These are phyloP conservation scores for Neopelma chrysocephalum DNA, from an alignment of 2,797 vertebrate species.

Conservation along the genomic window DNA sequence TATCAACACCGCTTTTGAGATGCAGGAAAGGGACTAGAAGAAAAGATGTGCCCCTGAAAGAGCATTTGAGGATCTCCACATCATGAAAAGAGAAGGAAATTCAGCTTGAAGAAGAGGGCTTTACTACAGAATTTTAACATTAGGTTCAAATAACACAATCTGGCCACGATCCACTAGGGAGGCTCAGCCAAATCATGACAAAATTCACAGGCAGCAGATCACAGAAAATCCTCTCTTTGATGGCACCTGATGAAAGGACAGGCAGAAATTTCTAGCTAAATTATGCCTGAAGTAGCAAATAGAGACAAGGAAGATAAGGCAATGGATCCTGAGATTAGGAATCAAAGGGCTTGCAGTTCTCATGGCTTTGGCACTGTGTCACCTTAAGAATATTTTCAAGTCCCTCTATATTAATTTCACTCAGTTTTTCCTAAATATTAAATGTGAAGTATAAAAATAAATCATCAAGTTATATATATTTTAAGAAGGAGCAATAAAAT, in stretches of 20 bases:
- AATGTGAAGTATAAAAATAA: neutral
- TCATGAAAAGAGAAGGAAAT: neutral
- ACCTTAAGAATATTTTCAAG: neutral
- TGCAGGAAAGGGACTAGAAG: neutral
- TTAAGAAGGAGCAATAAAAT: neutral
- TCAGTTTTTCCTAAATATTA: neutral
- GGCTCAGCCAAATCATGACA: constrained; percentile 4
- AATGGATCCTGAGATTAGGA: neutral
- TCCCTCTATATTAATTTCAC: neutral
- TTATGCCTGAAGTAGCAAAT: neutral
- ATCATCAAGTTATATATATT: neutral
- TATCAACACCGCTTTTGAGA: neutral
- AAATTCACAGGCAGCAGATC: constrained; percentile 36
- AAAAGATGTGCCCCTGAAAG: neutral
- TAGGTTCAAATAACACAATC: neutral
- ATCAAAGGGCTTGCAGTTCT: neutral
- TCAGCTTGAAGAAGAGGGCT: neutral
- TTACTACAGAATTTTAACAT: neutral
- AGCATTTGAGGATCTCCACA: neutral
- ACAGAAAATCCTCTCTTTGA: constrained; percentile 38
- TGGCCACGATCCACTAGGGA: constrained; percentile 1
- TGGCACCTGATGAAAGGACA: constrained; percentile 45
- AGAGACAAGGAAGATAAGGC: neutral
- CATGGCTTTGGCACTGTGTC: neutral
- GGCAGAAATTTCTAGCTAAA: neutral